These are phyloP conservation scores for Ptychoptera albimana DNA, from an alignment of 2,888 invertebrate species.

Conservation along the genomic window DNA sequence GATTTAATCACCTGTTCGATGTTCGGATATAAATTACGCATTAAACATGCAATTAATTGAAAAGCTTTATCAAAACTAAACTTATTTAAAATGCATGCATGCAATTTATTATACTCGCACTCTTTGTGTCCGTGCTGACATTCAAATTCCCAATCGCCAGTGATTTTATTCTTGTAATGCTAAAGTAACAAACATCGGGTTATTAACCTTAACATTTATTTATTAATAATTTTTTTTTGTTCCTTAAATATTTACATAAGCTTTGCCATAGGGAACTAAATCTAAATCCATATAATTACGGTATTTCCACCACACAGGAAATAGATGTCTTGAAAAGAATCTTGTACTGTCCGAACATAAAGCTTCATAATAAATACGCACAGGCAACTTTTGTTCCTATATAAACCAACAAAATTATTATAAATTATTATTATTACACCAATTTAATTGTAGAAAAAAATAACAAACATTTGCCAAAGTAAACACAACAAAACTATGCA, in stretches of 20 bases:
- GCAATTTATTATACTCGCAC: constrained; percentile 5
- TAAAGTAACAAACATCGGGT: background rate
- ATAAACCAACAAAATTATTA: too few relatives aligned
- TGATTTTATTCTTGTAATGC: background rate
- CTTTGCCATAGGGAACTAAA: constrained; percentile 6
- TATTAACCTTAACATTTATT: background rate
- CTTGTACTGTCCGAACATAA: constrained; percentile 5
- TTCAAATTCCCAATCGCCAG: background rate
- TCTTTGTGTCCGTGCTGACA: constrained; percentile 1
- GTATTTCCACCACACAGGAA: background rate
- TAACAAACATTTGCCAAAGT: too few relatives aligned
- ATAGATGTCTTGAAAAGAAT: constrained; percentile 5
- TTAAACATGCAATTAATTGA: constrained; percentile 4
- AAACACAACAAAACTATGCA: too few relatives aligned
- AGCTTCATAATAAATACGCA: constrained; percentile 6
- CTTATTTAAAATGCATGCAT: constrained; percentile 6
- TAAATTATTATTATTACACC: too few relatives aligned
- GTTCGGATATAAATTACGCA: background rate
- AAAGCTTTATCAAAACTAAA: constrained; percentile 4
- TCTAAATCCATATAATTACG: constrained; percentile 4
- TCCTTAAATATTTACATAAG: constrained; percentile 2
- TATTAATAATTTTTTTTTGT: background rate
- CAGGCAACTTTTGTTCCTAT: background rate
- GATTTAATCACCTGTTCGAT: background rate
- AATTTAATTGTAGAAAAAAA: too few relatives aligned